Evolutionary conservation across 2,797 vertebrate genomes (phyloP).

Genomic region (Triplophysa bombifrons): DNA sequence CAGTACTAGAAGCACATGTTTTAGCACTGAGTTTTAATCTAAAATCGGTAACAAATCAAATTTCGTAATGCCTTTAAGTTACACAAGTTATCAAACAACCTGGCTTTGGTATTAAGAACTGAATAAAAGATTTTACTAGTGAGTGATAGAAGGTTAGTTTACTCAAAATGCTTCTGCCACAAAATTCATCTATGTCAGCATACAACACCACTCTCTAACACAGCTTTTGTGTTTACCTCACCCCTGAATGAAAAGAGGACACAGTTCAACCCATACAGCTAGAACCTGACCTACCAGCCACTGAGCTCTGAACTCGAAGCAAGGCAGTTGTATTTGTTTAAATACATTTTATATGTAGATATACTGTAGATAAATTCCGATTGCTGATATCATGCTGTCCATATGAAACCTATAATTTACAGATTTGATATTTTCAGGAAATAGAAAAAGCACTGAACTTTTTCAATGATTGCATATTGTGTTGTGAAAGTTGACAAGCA

Average conservation of each 20-base stretch:
- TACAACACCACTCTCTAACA: slow-evolving; percentile 82
- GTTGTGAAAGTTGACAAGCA: too few relatives aligned
- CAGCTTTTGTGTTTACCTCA: slow-evolving; percentile 88
- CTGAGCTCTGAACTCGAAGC: slow-evolving; percentile 83
- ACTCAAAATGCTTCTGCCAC: neutral
- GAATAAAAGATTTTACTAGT: neutral
- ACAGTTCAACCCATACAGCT: slow-evolving; percentile 21
- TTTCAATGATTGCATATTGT: too few relatives aligned
- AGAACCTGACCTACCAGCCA: slow-evolving; percentile 62
- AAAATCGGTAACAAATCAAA: neutral
- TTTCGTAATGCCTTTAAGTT: neutral
- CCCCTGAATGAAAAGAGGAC: slow-evolving; percentile 79
- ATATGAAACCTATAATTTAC: too few relatives aligned
- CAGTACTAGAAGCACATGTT: too few relatives aligned
- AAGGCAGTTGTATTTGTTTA: too few relatives aligned
- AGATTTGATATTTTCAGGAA: too few relatives aligned
- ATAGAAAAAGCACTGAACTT: too few relatives aligned
- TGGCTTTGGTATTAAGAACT: neutral
- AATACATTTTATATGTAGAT: too few relatives aligned
- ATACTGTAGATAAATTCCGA: too few relatives aligned
- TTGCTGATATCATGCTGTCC: too few relatives aligned
- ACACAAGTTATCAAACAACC: neutral
- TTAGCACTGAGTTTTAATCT: too few relatives aligned
- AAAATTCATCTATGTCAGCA: slow-evolving; percentile 87
- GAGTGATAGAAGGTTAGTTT: neutral